phyloP scores from a whole-genome alignment of 2,888 invertebrate genomes.

The Agriotes lineatus region DNA sequence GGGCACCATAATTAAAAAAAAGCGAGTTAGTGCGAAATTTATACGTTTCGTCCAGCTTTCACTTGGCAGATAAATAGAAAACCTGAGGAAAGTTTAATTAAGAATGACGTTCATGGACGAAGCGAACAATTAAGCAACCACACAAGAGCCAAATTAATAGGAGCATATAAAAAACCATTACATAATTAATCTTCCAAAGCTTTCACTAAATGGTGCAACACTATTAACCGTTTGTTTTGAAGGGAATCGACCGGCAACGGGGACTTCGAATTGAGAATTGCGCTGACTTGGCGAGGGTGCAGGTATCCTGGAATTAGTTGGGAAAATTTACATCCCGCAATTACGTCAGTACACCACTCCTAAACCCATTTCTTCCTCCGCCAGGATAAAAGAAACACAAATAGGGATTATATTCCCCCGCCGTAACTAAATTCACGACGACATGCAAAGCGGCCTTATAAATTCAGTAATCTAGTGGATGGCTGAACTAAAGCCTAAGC shows the following conservation, averaged over 20 bases:
- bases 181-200: neutral
- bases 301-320: slow-evolving; percentile 26
- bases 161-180: neutral
- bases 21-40: too few relatives aligned
- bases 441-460: slow-evolving; percentile 17
- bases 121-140: too few relatives aligned
- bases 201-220: slow-evolving; percentile 15
- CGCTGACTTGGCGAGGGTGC: slow-evolving; percentile 12
- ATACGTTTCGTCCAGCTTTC: too few relatives aligned
- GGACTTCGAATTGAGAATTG: slow-evolving; percentile 13
- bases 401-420: slow-evolving; percentile 14
- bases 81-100: too few relatives aligned
- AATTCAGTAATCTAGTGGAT: slow-evolving; percentile 27
- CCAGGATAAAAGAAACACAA: slow-evolving; percentile 22
- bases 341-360: slow-evolving; percentile 20
- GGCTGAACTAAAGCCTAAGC: slow-evolving; percentile 12
- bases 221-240: slow-evolving; percentile 22
- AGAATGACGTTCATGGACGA: too few relatives aligned
- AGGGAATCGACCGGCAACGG: slow-evolving; percentile 25
- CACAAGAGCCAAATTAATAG: neutral
- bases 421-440: slow-evolving; percentile 13
- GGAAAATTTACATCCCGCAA: slow-evolving; percentile 30
- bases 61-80: too few relatives aligned
- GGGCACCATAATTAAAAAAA: too few relatives aligned
- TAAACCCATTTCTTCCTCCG: slow-evolving; percentile 23